Conservation (phyloP, 1,140 invertebrate species). For the Drosophila malerkotliana region DNA sequence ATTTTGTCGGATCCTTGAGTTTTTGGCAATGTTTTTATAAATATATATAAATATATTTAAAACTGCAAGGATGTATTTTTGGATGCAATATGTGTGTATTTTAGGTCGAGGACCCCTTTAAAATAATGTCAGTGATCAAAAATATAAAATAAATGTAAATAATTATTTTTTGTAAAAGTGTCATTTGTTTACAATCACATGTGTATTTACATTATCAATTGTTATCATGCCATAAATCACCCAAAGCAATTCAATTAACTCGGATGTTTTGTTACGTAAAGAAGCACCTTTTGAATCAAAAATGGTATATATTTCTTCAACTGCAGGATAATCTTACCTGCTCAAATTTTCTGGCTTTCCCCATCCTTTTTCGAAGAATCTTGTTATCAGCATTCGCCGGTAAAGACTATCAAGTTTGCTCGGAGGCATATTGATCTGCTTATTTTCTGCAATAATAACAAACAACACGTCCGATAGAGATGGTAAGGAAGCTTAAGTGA, state of each 20-base stretch:
- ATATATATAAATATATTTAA: too few relatives aligned
- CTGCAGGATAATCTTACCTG: slow-evolving; percentile 87
- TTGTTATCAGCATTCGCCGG: slow-evolving; percentile 93
- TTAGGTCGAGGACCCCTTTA: background rate
- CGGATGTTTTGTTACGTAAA: slow-evolving; percentile 26
- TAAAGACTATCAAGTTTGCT: slow-evolving; percentile 95
- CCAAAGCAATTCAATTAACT: background rate
- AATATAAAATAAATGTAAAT: background rate
- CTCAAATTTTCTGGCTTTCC: slow-evolving; percentile 95
- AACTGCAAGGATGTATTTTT: too few relatives aligned
- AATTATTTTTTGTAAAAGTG: background rate
- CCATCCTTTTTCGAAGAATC: slow-evolving; percentile 98
- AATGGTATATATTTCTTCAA: background rate
- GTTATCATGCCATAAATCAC: background rate
- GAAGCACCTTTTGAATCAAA: background rate
- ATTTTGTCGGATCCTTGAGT: too few relatives aligned
- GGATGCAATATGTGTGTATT: background rate
- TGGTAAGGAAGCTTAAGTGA: slow-evolving; percentile 9
- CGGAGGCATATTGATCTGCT: slow-evolving; percentile 86
- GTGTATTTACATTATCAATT: background rate
- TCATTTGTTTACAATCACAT: background rate
- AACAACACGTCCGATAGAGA: slow-evolving; percentile 31
- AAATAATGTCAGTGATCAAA: background rate
- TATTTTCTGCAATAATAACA: slow-evolving; percentile 37
- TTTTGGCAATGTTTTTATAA: too few relatives aligned